phyloP scores from a whole-genome alignment of 1,140 invertebrate species.

The Uloborus diversus region DNA sequence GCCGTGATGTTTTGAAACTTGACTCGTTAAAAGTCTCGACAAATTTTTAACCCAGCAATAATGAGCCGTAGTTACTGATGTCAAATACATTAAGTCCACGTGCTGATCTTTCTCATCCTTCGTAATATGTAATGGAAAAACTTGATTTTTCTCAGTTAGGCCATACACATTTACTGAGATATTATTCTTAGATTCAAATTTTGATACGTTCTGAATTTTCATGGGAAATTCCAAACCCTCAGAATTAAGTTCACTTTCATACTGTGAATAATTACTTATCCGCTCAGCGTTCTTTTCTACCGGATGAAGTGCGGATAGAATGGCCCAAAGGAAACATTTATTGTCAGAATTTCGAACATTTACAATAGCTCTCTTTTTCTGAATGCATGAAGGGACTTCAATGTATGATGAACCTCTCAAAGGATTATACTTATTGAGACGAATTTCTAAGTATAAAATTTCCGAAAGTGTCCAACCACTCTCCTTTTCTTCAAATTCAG shows the following conservation, averaged over 20 bases:
- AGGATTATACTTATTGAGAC: background rate
- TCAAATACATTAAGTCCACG: background rate
- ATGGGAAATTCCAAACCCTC: background rate
- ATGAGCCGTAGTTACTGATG: background rate
- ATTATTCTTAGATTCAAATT: background rate
- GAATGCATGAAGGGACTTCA: background rate
- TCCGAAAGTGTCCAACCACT: background rate
- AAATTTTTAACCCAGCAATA: constrained; percentile 11
- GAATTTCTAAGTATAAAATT: background rate
- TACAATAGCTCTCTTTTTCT: background rate
- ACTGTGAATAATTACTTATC: background rate
- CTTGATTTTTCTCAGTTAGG: background rate
- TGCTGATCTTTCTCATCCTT: background rate
- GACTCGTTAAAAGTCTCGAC: background rate
- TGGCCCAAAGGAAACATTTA: constrained; percentile 12
- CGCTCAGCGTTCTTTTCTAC: background rate
- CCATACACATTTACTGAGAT: background rate
- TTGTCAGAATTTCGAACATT: constrained; percentile 5
- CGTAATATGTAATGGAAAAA: background rate
- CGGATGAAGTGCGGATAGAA: background rate
- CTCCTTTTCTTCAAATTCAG: background rate
- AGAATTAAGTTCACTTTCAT: background rate
- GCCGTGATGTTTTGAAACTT: background rate
- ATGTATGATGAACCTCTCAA: background rate
- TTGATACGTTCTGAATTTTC: too few relatives aligned